phyloP scores from a whole-genome alignment of 1,140 invertebrate genomes.

The Asbolus verrucosus region DNA sequence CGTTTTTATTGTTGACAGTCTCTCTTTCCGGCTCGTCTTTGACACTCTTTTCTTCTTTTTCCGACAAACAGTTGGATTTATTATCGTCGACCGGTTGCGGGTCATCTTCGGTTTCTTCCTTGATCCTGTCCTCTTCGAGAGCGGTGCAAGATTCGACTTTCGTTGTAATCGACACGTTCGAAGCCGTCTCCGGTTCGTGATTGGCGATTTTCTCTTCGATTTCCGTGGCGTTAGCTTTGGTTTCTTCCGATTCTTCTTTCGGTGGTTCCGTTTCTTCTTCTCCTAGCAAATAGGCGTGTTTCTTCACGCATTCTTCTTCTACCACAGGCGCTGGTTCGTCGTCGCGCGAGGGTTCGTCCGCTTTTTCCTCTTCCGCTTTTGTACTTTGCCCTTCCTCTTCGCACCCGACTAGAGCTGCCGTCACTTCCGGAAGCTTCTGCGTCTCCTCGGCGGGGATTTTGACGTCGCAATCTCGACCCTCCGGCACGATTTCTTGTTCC shows the following conservation, averaged over 20 bases:
- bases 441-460: background rate
- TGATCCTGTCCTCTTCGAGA: too few species aligned
- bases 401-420: background rate
- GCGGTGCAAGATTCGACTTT: too few species aligned
- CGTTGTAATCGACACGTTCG: too few species aligned
- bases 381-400: background rate
- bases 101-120: too few species aligned
- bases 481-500: background rate
- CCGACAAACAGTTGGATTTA: too few species aligned
- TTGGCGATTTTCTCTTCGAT: too few species aligned
- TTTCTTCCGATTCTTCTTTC: conserved; percentile 45
- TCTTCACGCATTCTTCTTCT: conserved; percentile 21
- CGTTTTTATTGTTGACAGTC: too few species aligned
- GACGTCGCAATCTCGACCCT: background rate
- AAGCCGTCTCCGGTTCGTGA: background rate
- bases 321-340: conserved; percentile 14
- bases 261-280: conserved; percentile 55
- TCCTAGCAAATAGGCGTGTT: conserved; percentile 14
- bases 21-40: too few species aligned
- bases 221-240: background rate
- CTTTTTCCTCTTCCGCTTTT: conserved; percentile 3
- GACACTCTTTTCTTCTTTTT: too few species aligned
- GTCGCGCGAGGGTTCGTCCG: background rate
- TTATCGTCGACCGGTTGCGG: too few species aligned
- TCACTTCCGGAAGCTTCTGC: background rate